A percentile compares a stretch with the other conserved stretches of the same genome.
phyloP scores from a whole-genome alignment of 2,113 vertebrate species.

The Perccottus glenii region DNA sequence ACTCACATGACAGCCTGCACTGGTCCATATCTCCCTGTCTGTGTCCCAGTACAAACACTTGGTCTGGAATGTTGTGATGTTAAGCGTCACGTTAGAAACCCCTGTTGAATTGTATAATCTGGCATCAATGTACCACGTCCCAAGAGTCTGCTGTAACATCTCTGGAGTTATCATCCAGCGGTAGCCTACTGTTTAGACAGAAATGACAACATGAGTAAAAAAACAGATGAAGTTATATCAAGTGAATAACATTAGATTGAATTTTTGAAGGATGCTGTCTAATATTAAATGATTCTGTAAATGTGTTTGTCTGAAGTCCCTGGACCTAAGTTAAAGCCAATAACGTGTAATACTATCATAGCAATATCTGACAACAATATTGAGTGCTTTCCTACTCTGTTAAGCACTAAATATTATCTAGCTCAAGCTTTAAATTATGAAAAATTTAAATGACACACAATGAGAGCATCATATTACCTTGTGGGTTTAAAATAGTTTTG shows the following conservation, averaged over 20 bases:
- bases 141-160: conserved; percentile 51
- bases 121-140: conserved; percentile 68
- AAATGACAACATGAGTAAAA: background rate
- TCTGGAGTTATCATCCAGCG: conserved; percentile 78
- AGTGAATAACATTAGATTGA: background rate
- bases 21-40: conserved; percentile 52
- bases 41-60: conserved; percentile 80
- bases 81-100: conserved; percentile 37
- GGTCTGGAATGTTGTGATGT: conserved; percentile 49
- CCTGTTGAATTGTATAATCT: conserved; percentile 44
- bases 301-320: too few species aligned
- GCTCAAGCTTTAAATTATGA: too few species aligned
- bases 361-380: too few species aligned
- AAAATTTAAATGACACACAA: too few species aligned
- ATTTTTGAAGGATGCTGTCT: too few species aligned
- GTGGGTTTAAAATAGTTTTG: conserved; percentile 38
- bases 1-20: conserved; percentile 75
- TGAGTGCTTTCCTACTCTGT: too few species aligned
- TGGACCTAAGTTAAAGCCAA: too few species aligned
- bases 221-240: background rate
- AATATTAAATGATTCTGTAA: too few species aligned
- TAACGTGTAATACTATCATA: too few species aligned
- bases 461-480: conserved; percentile 50
- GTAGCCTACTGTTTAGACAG: conserved; percentile 56
- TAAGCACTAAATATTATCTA: too few species aligned